Evolutionary conservation across 2,113 vertebrate genomes (phyloP).

Genomic region (Pelusios castaneus): DNA sequence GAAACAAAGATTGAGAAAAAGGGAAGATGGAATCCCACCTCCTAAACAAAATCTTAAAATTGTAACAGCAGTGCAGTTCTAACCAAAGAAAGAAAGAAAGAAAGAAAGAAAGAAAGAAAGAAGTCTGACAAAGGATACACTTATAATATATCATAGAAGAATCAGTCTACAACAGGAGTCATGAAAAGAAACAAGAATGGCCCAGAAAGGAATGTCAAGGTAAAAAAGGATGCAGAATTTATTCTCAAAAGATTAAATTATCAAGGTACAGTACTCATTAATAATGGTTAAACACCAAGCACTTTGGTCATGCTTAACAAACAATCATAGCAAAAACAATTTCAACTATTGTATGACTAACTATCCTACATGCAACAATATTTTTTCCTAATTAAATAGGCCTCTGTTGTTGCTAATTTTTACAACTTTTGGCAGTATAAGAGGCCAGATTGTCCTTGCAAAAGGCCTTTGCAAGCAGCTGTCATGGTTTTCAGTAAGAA

Average conservation of each 20-base stretch:
- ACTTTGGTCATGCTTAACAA: background rate
- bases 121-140: background rate
- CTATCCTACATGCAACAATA: background rate
- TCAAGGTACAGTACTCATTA: background rate
- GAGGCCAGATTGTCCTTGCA: background rate
- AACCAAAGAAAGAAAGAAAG: background rate
- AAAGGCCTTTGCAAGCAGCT: background rate
- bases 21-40: background rate
- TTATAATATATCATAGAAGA: background rate
- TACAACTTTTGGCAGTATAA: background rate
- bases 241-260: background rate
- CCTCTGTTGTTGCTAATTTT: background rate
- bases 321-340: background rate
- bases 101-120: background rate
- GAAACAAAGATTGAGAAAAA: background rate
- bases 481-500: background rate
- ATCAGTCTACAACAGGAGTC: background rate
- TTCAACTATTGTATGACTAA: background rate
- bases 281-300: background rate
- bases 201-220: background rate
- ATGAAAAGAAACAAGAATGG: background rate
- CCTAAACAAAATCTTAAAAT: background rate
- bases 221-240: background rate
- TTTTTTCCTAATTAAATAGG: background rate
- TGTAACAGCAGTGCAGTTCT: background rate